A percentile compares a stretch with the other conserved stretches of the same genome.
These are phyloP conservation scores for Indicator maculatus DNA, from an alignment of 2,113 vertebrate genomes.

Conservation along the genomic window DNA sequence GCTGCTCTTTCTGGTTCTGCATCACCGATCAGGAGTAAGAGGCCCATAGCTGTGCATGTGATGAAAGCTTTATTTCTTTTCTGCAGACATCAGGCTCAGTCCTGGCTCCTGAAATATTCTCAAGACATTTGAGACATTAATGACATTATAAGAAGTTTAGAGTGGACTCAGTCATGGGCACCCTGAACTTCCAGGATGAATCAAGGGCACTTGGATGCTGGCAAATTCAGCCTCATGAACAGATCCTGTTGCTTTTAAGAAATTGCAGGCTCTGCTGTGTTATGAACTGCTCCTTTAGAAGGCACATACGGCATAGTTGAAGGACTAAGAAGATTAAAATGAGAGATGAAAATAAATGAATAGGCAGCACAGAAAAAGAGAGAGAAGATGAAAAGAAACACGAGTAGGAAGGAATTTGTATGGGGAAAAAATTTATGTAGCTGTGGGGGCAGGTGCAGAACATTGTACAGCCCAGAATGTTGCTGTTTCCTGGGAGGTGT, in stretches of 20 bases:
- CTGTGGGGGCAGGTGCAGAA: neutral
- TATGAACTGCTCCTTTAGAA: neutral
- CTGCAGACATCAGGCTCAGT: neutral
- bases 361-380: slow-evolving; percentile 6
- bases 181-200: neutral
- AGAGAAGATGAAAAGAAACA: slow-evolving; percentile 31
- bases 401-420: neutral
- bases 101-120: neutral
- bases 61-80: neutral
- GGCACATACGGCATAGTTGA: slow-evolving; percentile 8
- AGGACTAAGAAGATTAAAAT: slow-evolving; percentile 37
- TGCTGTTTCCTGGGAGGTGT: neutral
- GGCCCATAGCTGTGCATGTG: neutral
- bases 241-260: neutral
- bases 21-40: neutral
- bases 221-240: neutral
- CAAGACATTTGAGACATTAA: neutral
- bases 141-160: neutral
- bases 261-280: neutral
- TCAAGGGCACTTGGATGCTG: neutral
- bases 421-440: neutral
- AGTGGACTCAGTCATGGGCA: neutral
- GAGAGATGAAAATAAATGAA: slow-evolving; percentile 39
- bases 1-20: neutral
- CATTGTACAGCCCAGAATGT: neutral